Conservation (phyloP, 2,797 vertebrate species). For the Falco concolor region DNA sequence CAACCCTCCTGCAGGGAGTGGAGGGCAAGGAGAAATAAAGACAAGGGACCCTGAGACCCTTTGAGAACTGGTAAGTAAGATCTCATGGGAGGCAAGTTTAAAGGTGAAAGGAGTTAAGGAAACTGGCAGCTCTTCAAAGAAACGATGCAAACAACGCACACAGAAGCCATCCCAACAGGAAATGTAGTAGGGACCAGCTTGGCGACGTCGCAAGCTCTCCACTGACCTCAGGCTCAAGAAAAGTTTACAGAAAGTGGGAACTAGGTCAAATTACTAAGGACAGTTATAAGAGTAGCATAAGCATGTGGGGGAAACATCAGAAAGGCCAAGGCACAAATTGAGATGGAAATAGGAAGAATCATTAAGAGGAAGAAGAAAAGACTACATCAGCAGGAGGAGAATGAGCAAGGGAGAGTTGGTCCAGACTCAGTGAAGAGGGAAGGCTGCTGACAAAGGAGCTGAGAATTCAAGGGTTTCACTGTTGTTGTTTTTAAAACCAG, state of each 20-base stretch:
- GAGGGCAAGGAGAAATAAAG: background rate
- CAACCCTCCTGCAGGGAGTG: rapidly evolving
- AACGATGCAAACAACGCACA: background rate
- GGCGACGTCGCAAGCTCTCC: background rate
- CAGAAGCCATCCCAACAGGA: background rate
- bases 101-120: background rate
- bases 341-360: background rate
- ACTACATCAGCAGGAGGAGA: background rate
- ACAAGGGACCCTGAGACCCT: rapidly evolving
- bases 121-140: constrained; percentile 17
- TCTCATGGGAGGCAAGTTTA: background rate
- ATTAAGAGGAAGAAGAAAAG: background rate
- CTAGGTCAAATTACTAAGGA: constrained; percentile 21
- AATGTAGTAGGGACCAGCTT: background rate
- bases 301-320: background rate
- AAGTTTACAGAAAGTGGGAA: background rate
- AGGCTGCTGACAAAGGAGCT: background rate
- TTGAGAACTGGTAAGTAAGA: background rate
- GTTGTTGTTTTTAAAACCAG: background rate
- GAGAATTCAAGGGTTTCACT: background rate
- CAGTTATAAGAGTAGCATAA: background rate
- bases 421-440: background rate
- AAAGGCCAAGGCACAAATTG: background rate
- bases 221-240: background rate
- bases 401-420: background rate